Percentiles rank a stretch among this genome's conserved stretches.
These are phyloP conservation scores for Porites divaricata DNA, from an alignment of 92 coral and sea anemone species.

Conservation along the genomic window DNA sequence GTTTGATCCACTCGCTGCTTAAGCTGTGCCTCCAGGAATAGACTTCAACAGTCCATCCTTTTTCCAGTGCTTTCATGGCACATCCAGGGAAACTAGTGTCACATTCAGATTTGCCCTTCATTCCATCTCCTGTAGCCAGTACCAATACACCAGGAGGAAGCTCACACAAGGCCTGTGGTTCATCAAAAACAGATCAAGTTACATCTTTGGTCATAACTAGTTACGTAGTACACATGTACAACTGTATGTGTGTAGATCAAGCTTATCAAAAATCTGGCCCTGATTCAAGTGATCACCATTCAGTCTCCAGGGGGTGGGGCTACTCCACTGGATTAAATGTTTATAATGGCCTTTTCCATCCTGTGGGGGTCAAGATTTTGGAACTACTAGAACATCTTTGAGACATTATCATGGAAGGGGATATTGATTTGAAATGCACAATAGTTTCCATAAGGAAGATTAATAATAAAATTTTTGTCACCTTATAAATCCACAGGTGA, in stretches of 20 bases:
- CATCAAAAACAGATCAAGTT: not conserved
- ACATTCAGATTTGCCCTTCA: conserved; percentile 94
- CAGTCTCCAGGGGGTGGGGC: no score
- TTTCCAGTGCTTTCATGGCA: conserved; percentile 88
- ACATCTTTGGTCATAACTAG: no score
- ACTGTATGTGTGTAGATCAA: no score
- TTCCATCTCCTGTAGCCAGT: conserved; percentile 97
- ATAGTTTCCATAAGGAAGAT: no score
- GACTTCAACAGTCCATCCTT: conserved; percentile 97
- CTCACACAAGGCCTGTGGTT: conserved; percentile 87
- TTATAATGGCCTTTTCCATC: no score
- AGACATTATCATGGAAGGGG: no score
- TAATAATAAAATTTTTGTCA: conserved; percentile 3
- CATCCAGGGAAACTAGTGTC: conserved; percentile 98
- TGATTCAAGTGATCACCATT: no score
- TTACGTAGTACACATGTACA: no score
- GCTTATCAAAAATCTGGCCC: no score
- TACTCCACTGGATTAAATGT: no score
- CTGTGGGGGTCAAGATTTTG: no score
- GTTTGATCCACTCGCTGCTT: conserved; percentile 94
- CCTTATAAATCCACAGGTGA: conserved; percentile 97
- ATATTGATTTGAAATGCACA: not conserved
- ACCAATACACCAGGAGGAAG: conserved; percentile 85
- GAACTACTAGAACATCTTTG: no score
- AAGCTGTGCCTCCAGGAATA: conserved; percentile 97